Conservation (phyloP, 2,113 vertebrate species). For the Neogobius melanostomus region DNA sequence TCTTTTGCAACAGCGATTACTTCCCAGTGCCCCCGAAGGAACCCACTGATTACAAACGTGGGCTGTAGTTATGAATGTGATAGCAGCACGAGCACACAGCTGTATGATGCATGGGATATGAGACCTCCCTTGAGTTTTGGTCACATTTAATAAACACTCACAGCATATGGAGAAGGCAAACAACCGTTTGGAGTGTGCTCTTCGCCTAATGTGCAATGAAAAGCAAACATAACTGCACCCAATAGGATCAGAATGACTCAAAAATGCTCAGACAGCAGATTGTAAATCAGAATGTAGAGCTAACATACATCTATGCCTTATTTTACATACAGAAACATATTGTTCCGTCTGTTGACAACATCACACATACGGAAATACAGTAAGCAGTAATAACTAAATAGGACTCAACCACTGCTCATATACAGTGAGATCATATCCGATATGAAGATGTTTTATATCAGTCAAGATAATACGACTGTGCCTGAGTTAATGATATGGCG, state of each 20-base stretch:
- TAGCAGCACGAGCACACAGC: slow-evolving; percentile 10
- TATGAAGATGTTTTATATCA: background rate
- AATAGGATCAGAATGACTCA: slow-evolving; percentile 12
- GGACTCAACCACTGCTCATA: no score
- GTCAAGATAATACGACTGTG: background rate
- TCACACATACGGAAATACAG: no score
- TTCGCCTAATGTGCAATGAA: slow-evolving; percentile 30
- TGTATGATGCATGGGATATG: slow-evolving; percentile 16
- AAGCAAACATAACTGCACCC: slow-evolving; percentile 23
- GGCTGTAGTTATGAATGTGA: slow-evolving; percentile 32
- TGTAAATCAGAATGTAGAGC: slow-evolving; percentile 16
- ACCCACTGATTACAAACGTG: slow-evolving; percentile 41
- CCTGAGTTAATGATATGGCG: background rate
- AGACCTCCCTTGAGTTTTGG: slow-evolving; percentile 31
- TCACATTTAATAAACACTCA: slow-evolving; percentile 42
- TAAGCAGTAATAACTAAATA: no score
- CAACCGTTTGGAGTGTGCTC: slow-evolving; percentile 24
- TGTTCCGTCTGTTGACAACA: no score
- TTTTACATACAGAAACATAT: no score
- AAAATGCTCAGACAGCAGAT: slow-evolving; percentile 2
- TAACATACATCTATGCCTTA: background rate
- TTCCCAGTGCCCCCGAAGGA: slow-evolving; percentile 27
- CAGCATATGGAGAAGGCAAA: slow-evolving; percentile 15
- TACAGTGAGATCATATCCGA: no score
- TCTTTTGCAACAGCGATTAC: slow-evolving; percentile 16